Evolutionary conservation across 2,113 vertebrate species (phyloP), one percentile per base, ranked within the genome.

Genomic region (Cyphomyrus plagiostoma): DNA sequence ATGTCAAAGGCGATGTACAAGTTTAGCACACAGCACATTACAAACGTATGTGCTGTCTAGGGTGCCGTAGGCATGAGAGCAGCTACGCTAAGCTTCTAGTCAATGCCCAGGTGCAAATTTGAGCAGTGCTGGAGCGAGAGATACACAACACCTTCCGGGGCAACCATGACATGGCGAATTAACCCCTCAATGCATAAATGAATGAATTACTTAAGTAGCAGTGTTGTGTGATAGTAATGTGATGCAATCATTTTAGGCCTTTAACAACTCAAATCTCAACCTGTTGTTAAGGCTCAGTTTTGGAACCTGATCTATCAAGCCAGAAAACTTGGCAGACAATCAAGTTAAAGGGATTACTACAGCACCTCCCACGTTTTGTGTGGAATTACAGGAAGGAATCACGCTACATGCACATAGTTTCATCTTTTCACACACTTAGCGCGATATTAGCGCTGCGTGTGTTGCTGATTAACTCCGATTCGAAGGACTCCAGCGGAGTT

Each of bases 391-490:
- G 86, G n/a, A 49, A 50, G 46, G 52, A 87, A 66, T 88, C 56
- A 3, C 56, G 3, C 26, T 39, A 62, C 4, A 88, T 46, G 56
- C 17, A 3, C 23, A 88, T 42, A 62, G 56, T 35, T 53, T 45
- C 49, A 62, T 21, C 35, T 15, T 66, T n/a, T 62, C 35, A 45
- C 62, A 74, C 23, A 26, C 42, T 88, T 74, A 88, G 74, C 53
- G 35, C 21, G 9, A 66, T 35, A 46, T 23, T 66, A 88, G 66
- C 87, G 21, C 53, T 30, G 58, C 56, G 1, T 66, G 70, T 42
- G 48, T 82, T 15, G 45, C 87, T 88, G 70, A 89, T 80, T 82
- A 89, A 49, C 88, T 89, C 46, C 21, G 17, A 39, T 83, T 26
- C 53, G 23, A 84, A 89, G 23, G 50, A 89, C 77, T 89, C 50